A percentile compares a stretch with the other conserved stretches of the same genome.
Evolutionary conservation across 1,140 invertebrate genomes (phyloP).

Genomic region (Penaeus chinensis): DNA sequence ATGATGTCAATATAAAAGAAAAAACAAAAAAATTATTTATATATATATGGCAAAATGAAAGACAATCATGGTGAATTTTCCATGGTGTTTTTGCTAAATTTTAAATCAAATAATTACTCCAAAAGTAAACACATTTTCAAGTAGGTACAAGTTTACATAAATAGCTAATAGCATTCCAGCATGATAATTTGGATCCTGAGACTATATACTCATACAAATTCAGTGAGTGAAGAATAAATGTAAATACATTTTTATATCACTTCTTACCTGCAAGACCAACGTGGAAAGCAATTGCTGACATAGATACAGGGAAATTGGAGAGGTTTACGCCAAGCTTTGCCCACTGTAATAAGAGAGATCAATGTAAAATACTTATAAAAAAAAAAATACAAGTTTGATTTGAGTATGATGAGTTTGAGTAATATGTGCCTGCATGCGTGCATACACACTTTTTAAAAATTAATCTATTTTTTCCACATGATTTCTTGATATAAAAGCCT

Average conservation of each 20-base stretch:
- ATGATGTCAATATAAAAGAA: background rate
- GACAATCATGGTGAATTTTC: background rate
- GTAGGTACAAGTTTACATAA: too few relatives aligned
- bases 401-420: too few relatives aligned
- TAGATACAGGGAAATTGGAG: conserved; percentile 81
- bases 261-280: conserved; percentile 58
- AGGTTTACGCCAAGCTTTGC: conserved; percentile 89
- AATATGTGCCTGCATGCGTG: too few relatives aligned
- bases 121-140: too few relatives aligned
- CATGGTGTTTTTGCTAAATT: too few relatives aligned
- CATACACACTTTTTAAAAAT: background rate
- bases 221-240: background rate
- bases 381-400: too few relatives aligned
- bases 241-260: background rate
- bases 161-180: background rate
- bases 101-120: too few relatives aligned
- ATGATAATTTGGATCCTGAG: background rate
- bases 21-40: background rate
- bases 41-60: background rate
- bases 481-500: too few relatives aligned
- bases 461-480: too few relatives aligned
- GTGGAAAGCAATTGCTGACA: conserved; percentile 86
- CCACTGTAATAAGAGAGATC: conserved; percentile 76
- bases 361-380: background rate
- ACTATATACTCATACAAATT: too few relatives aligned